Evolutionary conservation across 2,797 vertebrate species (phyloP), one percentile per base, ranked within the genome.

Genomic region (Molossus alvarezi): DNA sequence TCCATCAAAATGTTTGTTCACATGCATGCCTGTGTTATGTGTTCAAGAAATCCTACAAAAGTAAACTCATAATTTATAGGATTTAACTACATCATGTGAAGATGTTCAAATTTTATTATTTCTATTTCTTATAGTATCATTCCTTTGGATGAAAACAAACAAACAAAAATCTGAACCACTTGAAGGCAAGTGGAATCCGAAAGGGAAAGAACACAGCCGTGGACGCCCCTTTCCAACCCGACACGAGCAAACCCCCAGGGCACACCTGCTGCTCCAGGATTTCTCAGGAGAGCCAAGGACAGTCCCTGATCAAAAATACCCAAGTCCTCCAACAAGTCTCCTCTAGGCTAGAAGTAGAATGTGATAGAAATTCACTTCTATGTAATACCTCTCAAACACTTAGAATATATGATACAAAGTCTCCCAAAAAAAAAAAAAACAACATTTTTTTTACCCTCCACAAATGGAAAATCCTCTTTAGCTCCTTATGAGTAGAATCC

Each of bases 391-490:
- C 65, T 72, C 67, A 81, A 1, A 51, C 11, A 41, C 88, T 55
- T 64, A 82, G 91, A 29, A 41, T 1, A 37, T 1, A 45, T 0
- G 37, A 17, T 41, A 48, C 72, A 8, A 18, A 41, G 51, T 82
- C 84, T 95, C 51, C 12, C 5, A 86, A 84, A 95, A 72, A 67
- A 29, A 67, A 51, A 7, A 5, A 7, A 51, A 51, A 33, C 48
- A 51, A n/a, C 6, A 2, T 1, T 95, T 69, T 94, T 1, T 95
- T 97, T 98, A 99, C 99, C 99, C 99, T 99, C 99, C 99, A 99
- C 96, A 99, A 98, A 96, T 99, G 99, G 98, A 99, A 99, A 98
- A 99, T 99, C 96, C 98, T 99, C 96, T 98, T 98, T 57, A 99
- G 99, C 65, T 99, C 99, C 82, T 98, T 98, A 98, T 99, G 99